Conservation (phyloP, 2,113 vertebrate genomes). For the Equus przewalskii region DNA sequence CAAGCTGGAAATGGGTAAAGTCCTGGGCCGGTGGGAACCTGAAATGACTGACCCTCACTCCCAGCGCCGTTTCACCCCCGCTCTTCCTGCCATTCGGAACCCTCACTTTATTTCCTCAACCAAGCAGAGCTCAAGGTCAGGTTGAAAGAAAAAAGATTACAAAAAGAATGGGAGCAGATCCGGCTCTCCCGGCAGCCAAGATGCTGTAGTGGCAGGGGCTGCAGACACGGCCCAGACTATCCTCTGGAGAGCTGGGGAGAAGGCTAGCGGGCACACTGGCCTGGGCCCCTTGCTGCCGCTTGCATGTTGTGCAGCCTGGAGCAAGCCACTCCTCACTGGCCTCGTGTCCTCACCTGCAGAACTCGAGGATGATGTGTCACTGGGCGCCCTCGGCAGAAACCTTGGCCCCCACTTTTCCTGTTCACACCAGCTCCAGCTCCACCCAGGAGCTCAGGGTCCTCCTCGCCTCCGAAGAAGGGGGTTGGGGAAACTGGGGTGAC, state of each 20-base stretch:
- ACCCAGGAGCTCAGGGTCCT: no score
- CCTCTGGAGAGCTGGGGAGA: not conserved
- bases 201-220: fast-evolving
- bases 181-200: not conserved
- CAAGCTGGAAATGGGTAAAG: not conserved
- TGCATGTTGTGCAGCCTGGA: not conserved
- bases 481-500: no score
- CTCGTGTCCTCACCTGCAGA: not conserved
- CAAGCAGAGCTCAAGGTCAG: constrained; percentile 44
- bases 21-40: not conserved
- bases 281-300: not conserved
- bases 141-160: not conserved
- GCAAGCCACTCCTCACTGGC: fast-evolving
- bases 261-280: no score
- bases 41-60: not conserved
- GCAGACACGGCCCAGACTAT: no score
- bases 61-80: not conserved
- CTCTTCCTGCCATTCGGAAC: not conserved
- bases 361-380: not conserved
- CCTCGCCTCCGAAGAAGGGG: not conserved
- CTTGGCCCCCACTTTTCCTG: not conserved
- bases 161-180: not conserved
- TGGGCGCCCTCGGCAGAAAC: not conserved
- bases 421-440: not conserved
- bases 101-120: not conserved